phyloP scores from a whole-genome alignment of 2,888 invertebrate species.

The Stictocephala bisonia region DNA sequence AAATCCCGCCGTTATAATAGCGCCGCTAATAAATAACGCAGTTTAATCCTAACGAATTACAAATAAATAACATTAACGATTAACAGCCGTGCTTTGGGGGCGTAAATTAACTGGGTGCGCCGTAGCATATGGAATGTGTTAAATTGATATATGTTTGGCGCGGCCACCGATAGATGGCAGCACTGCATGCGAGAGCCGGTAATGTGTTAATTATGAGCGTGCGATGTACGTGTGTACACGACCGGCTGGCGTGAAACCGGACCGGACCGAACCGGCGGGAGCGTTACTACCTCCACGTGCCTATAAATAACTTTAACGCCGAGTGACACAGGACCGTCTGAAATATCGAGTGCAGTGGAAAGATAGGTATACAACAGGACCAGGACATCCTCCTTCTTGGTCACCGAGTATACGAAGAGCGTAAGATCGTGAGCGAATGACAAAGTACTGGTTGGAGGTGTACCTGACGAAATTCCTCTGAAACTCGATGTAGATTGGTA shows the following conservation, averaged over 20 bases:
- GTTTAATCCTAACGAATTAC: slow-evolving; percentile 37
- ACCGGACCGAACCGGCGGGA: too few relatives aligned
- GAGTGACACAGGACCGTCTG: too few relatives aligned
- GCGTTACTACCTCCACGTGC: too few relatives aligned
- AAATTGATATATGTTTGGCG: slow-evolving; percentile 27
- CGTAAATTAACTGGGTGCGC: slow-evolving; percentile 9
- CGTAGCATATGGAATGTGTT: slow-evolving; percentile 41
- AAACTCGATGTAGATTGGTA: too few relatives aligned
- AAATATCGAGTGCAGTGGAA: too few relatives aligned
- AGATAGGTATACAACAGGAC: too few relatives aligned
- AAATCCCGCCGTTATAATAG: slow-evolving; percentile 24
- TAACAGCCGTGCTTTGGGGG: slow-evolving; percentile 20
- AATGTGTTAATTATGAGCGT: slow-evolving; percentile 33
- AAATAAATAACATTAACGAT: slow-evolving; percentile 34
- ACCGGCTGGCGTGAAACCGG: slow-evolving; percentile 12
- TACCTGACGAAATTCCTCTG: too few relatives aligned
- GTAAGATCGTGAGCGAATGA: too few relatives aligned
- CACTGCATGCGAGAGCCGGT: slow-evolving; percentile 25
- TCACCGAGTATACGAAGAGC: too few relatives aligned
- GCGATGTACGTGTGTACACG: slow-evolving; percentile 6
- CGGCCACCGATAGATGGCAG: slow-evolving; percentile 14
- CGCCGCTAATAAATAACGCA: slow-evolving; percentile 33
- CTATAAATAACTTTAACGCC: too few relatives aligned
- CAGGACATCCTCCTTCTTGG: too few relatives aligned
- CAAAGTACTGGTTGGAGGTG: too few relatives aligned